Evolutionary conservation across 1,140 invertebrate genomes (phyloP).

Genomic region (Sesamia nonagrioides): DNA sequence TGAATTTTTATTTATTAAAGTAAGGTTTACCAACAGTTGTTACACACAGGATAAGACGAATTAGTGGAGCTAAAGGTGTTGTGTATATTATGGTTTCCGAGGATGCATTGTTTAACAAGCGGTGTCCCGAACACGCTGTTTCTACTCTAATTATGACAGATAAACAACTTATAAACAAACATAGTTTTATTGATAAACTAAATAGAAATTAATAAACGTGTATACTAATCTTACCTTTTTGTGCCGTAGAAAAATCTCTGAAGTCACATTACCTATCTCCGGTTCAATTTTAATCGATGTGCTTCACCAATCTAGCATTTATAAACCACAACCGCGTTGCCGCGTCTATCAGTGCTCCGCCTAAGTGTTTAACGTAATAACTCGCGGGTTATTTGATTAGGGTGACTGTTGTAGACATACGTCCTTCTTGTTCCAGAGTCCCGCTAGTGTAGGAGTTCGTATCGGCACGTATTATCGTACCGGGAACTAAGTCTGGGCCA

Average conservation of each 20-base stretch:
- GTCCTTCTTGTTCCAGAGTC: not conserved
- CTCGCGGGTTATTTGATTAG: constrained; percentile 25
- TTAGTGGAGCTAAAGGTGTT: no score
- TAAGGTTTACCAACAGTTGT: no score
- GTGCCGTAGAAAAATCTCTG: not conserved
- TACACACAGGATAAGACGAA: no score
- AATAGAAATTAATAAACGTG: no score
- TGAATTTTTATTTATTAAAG: no score
- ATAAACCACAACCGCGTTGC: not conserved
- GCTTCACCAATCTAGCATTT: not conserved
- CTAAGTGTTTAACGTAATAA: constrained; percentile 28
- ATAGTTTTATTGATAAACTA: no score
- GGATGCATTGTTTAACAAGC: no score
- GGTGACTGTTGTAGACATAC: not conserved
- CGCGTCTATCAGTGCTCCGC: constrained; percentile 1
- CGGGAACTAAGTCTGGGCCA: not conserved
- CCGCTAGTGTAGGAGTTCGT: not conserved
- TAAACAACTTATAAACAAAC: no score
- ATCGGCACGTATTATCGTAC: constrained; percentile 12
- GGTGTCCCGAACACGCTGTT: no score
- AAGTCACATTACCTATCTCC: not conserved
- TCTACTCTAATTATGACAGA: no score
- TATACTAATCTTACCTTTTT: not conserved
- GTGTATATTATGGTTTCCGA: no score
- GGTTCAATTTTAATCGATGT: not conserved